These are phyloP conservation scores for Meteorus colon DNA, from an alignment of 2,888 invertebrate genomes.

Conservation along the genomic window DNA sequence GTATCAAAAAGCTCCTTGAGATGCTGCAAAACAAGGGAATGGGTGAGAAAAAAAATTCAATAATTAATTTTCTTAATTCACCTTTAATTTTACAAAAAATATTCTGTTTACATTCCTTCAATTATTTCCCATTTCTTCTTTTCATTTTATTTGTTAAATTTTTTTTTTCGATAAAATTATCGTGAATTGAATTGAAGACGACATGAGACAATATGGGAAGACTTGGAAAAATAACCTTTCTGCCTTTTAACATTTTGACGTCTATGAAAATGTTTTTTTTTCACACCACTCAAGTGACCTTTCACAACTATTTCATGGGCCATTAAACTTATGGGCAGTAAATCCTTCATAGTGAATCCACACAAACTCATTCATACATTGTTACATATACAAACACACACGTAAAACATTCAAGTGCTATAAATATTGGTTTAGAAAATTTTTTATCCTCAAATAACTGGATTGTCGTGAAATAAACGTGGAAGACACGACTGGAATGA, in stretches of 20 bases:
- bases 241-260: background rate
- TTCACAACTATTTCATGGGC: background rate
- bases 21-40: conserved; percentile 98
- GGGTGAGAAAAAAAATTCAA: conserved; percentile 80
- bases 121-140: conserved; percentile 40
- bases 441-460: background rate
- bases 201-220: background rate
- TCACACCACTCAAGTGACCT: background rate
- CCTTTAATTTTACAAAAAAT: background rate
- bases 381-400: background rate
- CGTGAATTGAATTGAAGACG: background rate
- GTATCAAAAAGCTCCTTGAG: conserved; percentile 98
- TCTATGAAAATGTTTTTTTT: background rate
- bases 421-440: background rate
- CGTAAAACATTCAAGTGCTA: background rate
- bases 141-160: conserved; percentile 45
- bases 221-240: background rate
- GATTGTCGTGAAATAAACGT: conserved; percentile 13
- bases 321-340: background rate
- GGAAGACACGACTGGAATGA: conserved; percentile 2
- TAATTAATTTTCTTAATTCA: background rate
- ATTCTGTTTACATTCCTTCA: conserved; percentile 33
- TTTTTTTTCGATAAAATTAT: conserved; percentile 6
- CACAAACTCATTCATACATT: background rate
- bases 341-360: background rate